Evolutionary conservation across 2,888 invertebrate genomes (phyloP), one percentile per base, ranked within the genome.

Genomic region (Zaprionus obscuricornis): DNA sequence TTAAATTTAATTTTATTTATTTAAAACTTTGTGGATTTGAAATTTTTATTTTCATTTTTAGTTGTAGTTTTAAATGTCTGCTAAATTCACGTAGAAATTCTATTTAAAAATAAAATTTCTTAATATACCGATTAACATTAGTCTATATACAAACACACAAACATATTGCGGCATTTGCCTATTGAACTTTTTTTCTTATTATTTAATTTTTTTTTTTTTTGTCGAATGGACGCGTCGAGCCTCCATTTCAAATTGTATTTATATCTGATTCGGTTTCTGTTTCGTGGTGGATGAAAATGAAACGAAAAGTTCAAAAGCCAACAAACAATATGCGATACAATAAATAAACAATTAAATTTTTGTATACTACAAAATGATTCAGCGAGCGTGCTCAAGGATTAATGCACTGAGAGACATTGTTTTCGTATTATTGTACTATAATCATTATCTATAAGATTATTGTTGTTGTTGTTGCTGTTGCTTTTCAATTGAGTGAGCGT

Each of bases 251-350:
- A 1, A 36, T 36, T 36, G 49, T 55, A 54, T 55, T 40, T 36
- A 29, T 31, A 51, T 69, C 45, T 49, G 37, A 29, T 50, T 59
- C n/a, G n/a, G n/a, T 55, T 55, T 43, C 43, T 16, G 26, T 40
- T 22, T 22, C 45, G 18, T 16, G 24, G 11, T 17, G 22, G 16
- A 42, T 20, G 16, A 51, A 40, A 50, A 33, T n/a, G 36, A 43
- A 54, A 51, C 27, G 16, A 58, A 69, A 70, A 79, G 81, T 78
- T 78, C 78, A 83, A 85, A 82, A 43, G 78, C 55, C 67, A 50
- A 55, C 57, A 77, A 82, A 63, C 49, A 79, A 11, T 33, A 27
- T 16, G 57, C 40, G 57, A 64, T 68, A 64, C 66, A 58, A 43
- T 46, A 71, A 83, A 71, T 52, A 74, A 74, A 59, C 66, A 67